Base-by-base conservation (phyloP, 1,140 invertebrate genomes). In the Sinella curviseta region DNA sequence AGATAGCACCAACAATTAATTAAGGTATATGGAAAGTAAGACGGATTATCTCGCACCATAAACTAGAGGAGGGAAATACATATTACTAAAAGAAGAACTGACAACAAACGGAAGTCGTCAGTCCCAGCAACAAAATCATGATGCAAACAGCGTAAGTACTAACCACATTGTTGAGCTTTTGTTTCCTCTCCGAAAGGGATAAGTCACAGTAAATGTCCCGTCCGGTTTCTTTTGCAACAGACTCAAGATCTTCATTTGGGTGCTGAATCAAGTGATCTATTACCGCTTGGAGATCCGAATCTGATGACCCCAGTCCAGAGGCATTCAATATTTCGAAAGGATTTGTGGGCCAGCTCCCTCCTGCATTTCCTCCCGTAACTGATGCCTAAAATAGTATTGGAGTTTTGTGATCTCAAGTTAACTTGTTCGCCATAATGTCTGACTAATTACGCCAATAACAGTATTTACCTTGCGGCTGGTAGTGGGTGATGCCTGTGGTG, bases 221-320 rank as follows among this genome's bases (percentile, higher is more conserved):
- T 20, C 94, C 94, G 55, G 90, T 92, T 83, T 93, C 91, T 86
- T 94, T 92, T 0, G 94, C 94, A 77, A 91, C 89, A 33, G 92
- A 92, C 87, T 95, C 93, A 81, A 95, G 89, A 83, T 95, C 93
- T 84, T 95, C 92, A 77, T 86, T 87, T 4, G 84, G 84, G 82
- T 84, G 81, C 34, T 83, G 81, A 54, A 86, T 83, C 26, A 88
- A 79, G 60, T 86, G 81, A 78, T 89, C 84, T 60, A 89, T 57
- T 33, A 87, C 85, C 77, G 85, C 82, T 81, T 86, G 74, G 34
- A 87, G 79, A 82, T 87, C 85, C 76, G 86, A 85, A 28, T 82
- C 85, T 1, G 70, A 78, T 39, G 55, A 39, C 1, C 77, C 77
- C 14, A 77, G 48, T 30, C 77, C 79, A 12, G 57, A 54, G 0